A percentile compares a stretch with the other conserved stretches of the same genome.
phyloP scores from a whole-genome alignment of 2,888 invertebrate genomes.

The Parasteatoda lunata region DNA sequence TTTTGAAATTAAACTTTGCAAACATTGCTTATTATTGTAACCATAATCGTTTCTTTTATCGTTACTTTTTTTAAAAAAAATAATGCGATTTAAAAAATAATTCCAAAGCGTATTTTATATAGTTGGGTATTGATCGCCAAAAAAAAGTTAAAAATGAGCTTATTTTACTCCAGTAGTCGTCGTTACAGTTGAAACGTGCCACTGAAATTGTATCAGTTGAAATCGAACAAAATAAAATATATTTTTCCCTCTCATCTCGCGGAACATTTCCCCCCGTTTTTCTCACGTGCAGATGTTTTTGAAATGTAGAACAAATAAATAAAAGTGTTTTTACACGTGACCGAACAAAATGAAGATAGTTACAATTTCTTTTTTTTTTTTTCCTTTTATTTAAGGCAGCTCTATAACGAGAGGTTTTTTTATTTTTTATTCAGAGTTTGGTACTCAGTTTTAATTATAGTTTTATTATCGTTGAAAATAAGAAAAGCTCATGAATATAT shows the following conservation, averaged over 20 bases:
- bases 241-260: neutral
- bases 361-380: no score
- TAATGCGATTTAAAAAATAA: no score
- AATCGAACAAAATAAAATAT: neutral
- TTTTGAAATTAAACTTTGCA: no score
- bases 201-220: neutral
- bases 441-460: no score
- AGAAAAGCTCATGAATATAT: no score
- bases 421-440: no score
- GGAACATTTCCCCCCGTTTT: neutral
- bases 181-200: neutral
- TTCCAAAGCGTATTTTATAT: no score
- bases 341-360: neutral
- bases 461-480: no score
- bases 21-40: no score
- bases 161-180: neutral
- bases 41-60: no score
- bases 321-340: neutral
- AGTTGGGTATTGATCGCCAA: neutral
- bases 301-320: constrained; percentile 5
- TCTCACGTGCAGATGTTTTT: constrained; percentile 1
- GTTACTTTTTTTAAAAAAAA: no score
- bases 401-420: no score
- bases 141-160: neutral
- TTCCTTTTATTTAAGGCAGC: neutral